phyloP scores from a whole-genome alignment of 2,888 invertebrate genomes.

The Acleris laterana region DNA sequence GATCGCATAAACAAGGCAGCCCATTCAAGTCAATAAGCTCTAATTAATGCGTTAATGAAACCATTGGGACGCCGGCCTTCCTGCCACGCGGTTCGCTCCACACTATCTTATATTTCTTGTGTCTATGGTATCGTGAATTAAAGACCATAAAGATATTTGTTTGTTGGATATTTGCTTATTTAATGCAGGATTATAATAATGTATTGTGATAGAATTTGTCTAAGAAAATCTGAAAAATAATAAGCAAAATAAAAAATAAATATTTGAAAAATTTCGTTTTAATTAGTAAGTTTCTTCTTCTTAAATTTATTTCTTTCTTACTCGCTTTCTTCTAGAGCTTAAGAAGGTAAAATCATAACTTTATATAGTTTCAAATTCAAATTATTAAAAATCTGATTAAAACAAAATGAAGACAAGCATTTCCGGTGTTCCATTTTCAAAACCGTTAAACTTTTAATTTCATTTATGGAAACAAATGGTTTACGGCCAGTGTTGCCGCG shows the following conservation, averaged over 20 bases:
- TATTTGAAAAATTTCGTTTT: too few species aligned
- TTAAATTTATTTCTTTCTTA: too few species aligned
- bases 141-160: not conserved
- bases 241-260: too few species aligned
- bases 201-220: not conserved
- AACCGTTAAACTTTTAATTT: conserved; percentile 13
- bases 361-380: not conserved
- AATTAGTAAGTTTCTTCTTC: too few species aligned
- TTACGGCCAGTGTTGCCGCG: conserved; percentile 20
- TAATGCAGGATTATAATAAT: too few species aligned
- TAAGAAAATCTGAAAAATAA: not conserved
- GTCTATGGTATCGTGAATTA: conserved; percentile 13
- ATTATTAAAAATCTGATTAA: not conserved
- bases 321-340: too few species aligned
- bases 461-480: conserved; percentile 21
- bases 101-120: conserved; percentile 14
- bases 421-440: conserved; percentile 3
- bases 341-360: too few species aligned
- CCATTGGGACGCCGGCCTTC: conserved; percentile 36
- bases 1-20: conserved; percentile 57
- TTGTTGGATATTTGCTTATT: too few species aligned
- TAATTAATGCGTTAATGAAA: conserved; percentile 71
- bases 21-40: conserved; percentile 72
- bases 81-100: conserved; percentile 26
- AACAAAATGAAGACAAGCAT: not conserved